Base-by-base conservation (phyloP, 1,140 invertebrate genomes). In the Calliopsis andreniformis region DNA sequence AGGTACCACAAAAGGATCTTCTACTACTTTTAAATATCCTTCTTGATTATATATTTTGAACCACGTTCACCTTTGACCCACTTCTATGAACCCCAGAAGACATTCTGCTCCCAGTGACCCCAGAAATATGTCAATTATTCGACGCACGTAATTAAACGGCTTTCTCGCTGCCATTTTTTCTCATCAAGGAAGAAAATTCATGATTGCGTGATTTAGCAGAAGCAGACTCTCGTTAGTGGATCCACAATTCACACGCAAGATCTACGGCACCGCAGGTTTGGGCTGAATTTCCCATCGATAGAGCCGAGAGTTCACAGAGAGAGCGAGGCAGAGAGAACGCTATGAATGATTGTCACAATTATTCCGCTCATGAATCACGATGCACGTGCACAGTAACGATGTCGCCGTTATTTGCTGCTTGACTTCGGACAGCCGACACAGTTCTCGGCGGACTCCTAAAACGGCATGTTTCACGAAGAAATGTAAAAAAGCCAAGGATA, bases 351-450 rank as follows among this genome's bases (percentile, higher is more conserved):
- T 51, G 47, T 64, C 35, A 53, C 69, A 51, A 62, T 63, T 72
- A 51, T 72, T 53, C 18, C 30, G 53, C 42, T 62, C 56, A 56
- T 71, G 68, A 62, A 71, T 71, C 68, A 71, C 56, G 43, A 23
- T 51, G 68, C 59, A 63, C 58, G 69, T 72, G 59, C 69, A 25
- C 32, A 42, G 42, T 63, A 72, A 72, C 35, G 32, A 63, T n/a
- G 69, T 30, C 28, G 23, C n/a, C 14, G n/a, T 42, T 71, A 49
- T 69, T 69, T 55, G 51, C 35, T 2, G n/a, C 12, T 10, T 39
- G n/a, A n/a, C n/a, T n/a, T n/a, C n/a, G n/a, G n/a, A n/a, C 14
- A 10, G 16, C n/a, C 5, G 55, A 39, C 28, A 62, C 2, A 14
- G 20, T 72, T 63, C 47, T 23, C 14, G 4, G 25, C 18, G 18